Conservation (phyloP, 2,888 invertebrate genomes). For the Adineta ricciae region DNA sequence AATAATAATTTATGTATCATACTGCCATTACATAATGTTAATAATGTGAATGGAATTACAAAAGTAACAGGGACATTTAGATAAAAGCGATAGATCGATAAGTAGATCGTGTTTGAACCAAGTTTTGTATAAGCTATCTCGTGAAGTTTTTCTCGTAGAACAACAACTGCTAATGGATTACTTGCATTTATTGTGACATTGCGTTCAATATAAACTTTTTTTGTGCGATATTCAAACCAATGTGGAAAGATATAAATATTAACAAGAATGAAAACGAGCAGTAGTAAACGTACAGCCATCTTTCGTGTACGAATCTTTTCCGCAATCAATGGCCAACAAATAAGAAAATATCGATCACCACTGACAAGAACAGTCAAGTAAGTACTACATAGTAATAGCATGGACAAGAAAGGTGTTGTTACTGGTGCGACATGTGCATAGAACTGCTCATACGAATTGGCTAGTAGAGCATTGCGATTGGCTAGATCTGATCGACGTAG, state of each 20-base stretch:
- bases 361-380: slow-evolving; percentile 15
- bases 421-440: neutral
- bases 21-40: neutral
- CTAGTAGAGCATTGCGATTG: neutral
- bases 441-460: neutral
- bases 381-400: neutral
- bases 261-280: neutral
- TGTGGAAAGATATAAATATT: neutral
- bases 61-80: slow-evolving; percentile 5
- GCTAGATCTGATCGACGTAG: neutral
- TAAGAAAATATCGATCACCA: slow-evolving; percentile 6
- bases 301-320: slow-evolving; percentile 15
- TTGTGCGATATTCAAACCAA: slow-evolving; percentile 13
- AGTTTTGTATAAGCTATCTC: neutral
- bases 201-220: neutral
- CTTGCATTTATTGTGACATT: neutral
- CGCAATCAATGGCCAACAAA: neutral
- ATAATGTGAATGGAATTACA: slow-evolving; percentile 15
- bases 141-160: neutral
- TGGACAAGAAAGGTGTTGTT: neutral
- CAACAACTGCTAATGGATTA: neutral
- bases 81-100: neutral
- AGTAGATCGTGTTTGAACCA: neutral
- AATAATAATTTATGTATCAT: slow-evolving; percentile 15
- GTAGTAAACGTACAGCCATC: neutral